Evolutionary conservation across 2,888 invertebrate genomes (phyloP).

Genomic region (Thecocarcelia acutangulata): DNA sequence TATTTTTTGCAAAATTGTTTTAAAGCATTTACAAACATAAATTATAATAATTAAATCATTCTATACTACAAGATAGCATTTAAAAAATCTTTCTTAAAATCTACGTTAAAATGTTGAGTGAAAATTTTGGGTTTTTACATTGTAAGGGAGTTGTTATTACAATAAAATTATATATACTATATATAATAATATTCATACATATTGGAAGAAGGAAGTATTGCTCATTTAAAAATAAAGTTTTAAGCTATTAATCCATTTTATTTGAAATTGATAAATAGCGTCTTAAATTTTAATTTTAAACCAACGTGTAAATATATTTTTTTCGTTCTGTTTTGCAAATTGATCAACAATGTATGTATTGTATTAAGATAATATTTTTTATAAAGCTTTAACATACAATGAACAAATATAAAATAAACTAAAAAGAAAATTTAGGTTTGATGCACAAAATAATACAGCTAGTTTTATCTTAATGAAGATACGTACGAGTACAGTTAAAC

Average conservation of each 20-base stretch:
- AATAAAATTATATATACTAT: constrained; percentile 2
- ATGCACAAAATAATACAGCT: too few species aligned
- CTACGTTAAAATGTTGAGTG: constrained; percentile 20
- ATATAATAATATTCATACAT: not conserved
- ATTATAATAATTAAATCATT: not conserved
- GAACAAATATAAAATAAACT: not conserved
- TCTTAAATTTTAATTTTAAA: constrained; percentile 9
- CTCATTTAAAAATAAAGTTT: constrained; percentile 17
- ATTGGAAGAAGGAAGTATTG: constrained; percentile 6
- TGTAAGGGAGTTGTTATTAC: not conserved
- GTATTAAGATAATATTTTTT: not conserved
- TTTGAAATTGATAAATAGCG: not conserved
- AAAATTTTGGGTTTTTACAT: constrained; percentile 23
- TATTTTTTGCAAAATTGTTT: constrained; percentile 29
- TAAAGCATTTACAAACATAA: constrained; percentile 10
- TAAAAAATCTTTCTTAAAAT: not conserved
- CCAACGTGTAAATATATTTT: constrained; percentile 15
- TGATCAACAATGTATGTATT: not conserved
- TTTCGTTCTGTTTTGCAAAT: constrained; percentile 6
- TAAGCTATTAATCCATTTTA: not conserved
- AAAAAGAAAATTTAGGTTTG: not conserved
- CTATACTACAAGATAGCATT: too few species aligned
- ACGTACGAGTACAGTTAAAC: too few species aligned
- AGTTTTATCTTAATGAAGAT: too few species aligned
- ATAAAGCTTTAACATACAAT: constrained; percentile 4